These are phyloP conservation scores for Cygnus atratus DNA, from an alignment of 2,113 vertebrate species.

Conservation along the genomic window DNA sequence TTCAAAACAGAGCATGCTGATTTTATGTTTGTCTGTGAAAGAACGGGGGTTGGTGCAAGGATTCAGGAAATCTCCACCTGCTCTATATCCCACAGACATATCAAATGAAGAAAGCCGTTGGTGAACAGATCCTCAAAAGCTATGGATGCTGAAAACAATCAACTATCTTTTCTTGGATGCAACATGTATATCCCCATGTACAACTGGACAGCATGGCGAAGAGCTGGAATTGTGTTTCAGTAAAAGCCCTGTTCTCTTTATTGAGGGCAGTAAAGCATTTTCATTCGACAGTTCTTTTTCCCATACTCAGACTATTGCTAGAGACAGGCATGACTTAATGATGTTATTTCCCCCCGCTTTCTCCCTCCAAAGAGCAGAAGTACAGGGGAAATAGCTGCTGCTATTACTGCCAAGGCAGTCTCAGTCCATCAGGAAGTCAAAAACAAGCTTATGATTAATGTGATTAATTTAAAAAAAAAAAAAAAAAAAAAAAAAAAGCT, in stretches of 20 bases:
- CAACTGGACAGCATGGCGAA: not conserved
- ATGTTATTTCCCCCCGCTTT: not conserved
- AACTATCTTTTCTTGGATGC: not conserved
- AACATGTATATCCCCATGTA: rapidly evolving
- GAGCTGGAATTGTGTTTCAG: not conserved
- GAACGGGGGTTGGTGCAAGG: not conserved
- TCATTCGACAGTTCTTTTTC: not conserved
- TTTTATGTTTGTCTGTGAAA: not conserved
- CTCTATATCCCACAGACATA: not conserved
- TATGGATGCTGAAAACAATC: not conserved
- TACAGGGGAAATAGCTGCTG: not conserved
- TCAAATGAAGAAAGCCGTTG: not conserved
- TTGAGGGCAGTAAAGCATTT: not conserved
- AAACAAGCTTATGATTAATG: not conserved
- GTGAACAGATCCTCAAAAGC: not conserved
- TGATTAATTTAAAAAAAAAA: not conserved
- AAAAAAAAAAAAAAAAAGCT: not conserved
- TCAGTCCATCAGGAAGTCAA: not conserved
- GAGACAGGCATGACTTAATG: not conserved
- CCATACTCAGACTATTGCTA: not conserved
- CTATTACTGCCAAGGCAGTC: not conserved
- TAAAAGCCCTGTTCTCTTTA: not conserved
- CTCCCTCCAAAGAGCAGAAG: not conserved
- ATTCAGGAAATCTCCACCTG: not conserved
- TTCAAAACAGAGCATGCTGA: not conserved